Evolutionary conservation across 2,888 invertebrate genomes (phyloP), one percentile per base, ranked within the genome.

Genomic region (Drosophila prolongata): DNA sequence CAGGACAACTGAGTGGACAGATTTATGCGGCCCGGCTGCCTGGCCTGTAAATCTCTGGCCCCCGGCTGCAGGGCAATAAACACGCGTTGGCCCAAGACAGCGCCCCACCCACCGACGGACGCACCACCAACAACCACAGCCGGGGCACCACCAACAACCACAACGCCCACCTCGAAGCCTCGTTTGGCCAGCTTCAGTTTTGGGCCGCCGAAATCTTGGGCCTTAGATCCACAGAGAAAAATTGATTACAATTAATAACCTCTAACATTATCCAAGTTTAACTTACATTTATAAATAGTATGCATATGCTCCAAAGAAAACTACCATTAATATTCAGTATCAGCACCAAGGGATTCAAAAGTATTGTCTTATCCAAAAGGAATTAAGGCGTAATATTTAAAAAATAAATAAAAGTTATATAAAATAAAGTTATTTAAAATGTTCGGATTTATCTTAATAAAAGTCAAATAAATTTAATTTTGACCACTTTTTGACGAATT

Each of bases 21-120:
- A 90, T 90, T 91, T 91, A 91, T 90, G 87, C 79, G 68, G 77
- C 79, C 79, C 79, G 77, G 78, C 89, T 84, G 87, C 78, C 69
- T 76, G 76, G 79, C 79, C 81, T 79, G 76, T 90, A 90, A 89
- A 90, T 90, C 89, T 88, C 11, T 72, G 72, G 79, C 78, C 87
- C 68, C 77, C 79, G 84, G 80, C 90, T 78, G 67, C 77, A 77
- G 70, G 75, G 81, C 80, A 88, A 87, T 89, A 88, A 89, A 88
- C 89, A 88, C 89, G 86, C 86, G 79, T 89, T 78, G 68, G 76
- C 75, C 76, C 76, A 64, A 72, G 66, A 68, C 67, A 54, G 70
- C 49, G 50, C 70, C 65, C 68, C 85, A 73, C 86, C 86, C 79
- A 81, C 85, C 64, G 27, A 27, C 37, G 35, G 47, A 57, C 42